phyloP scores from a whole-genome alignment of 2,113 vertebrate species.

The Microcebus griseorufus region DNA sequence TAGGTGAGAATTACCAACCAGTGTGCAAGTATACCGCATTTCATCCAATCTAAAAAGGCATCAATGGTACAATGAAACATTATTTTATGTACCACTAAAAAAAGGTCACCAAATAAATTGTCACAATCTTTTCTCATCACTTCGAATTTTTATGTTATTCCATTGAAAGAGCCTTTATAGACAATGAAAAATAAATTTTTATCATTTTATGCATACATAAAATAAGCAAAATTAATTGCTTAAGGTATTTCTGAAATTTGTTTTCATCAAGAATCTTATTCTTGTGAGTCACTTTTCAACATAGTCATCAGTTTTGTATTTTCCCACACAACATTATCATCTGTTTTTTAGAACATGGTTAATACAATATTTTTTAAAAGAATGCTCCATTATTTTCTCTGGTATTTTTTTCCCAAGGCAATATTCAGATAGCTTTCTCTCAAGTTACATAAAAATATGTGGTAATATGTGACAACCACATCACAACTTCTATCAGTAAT shows the following conservation, averaged over 20 bases:
- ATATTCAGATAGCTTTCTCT: constrained; percentile 18
- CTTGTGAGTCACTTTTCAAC: neutral
- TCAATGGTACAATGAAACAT: neutral
- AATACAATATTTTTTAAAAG: neutral
- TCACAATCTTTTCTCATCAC: neutral
- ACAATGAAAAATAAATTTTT: neutral
- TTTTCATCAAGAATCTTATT: neutral
- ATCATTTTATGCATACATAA: neutral
- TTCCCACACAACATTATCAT: neutral
- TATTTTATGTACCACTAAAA: neutral
- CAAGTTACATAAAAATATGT: neutral
- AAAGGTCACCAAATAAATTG: neutral
- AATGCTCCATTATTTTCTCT: neutral
- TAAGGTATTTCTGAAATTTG: neutral
- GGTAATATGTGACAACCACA: neutral
- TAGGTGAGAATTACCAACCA: neutral
- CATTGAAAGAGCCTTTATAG: neutral
- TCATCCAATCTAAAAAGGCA: neutral
- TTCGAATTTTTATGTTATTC: neutral
- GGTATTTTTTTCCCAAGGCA: neutral
- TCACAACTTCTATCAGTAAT: neutral
- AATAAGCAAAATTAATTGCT: neutral
- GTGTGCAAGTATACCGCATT: neutral
- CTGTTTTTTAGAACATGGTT: neutral
- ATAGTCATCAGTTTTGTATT: neutral